Evolutionary conservation across 2,888 invertebrate genomes (phyloP), one percentile per base, ranked within the genome.

Genomic region (Liopterus haemorrhoidalis): DNA sequence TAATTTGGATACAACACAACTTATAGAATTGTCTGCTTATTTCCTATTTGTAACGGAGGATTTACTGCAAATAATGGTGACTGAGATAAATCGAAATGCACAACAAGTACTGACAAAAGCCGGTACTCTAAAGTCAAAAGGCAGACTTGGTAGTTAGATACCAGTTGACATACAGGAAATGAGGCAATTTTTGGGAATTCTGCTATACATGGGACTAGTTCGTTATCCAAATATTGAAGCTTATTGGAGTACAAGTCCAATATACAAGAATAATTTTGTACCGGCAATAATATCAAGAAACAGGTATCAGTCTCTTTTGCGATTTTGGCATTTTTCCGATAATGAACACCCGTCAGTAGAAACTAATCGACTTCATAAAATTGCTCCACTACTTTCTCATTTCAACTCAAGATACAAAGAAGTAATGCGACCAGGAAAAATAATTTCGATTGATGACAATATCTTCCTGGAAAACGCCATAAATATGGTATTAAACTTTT

Each of bases 221-320:
- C 31, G 41, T 31, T 32, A 22, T 16, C 33, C 41, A 12, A 41
- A 32, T 31, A 31, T 41, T 21, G 31, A 19, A 14, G 32, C 31
- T 33, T 33, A 41, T 32, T 41, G 41, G 41, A 41, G 31, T 20
- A 41, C 19, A 31, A n/a, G 32, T 32, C 20, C 11, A 15, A 21
- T 32, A 11, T 41, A 41, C 22, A 20, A 41, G 19, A 22, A 41
- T 41, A 41, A 11, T 14, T 15, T 33, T 21, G 20, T 38, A 14
- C 39, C 39, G 4, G 30, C 27, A 41, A 28, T 41, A 5, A 30
- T 41, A 32, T 30, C 41, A 5, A 19, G 41, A 31, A 41, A 41
- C 31, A 31, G 31, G 12, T 31, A 18, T 31, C 12, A 31, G 14
- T 12, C 14, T 14, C 19, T 31, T n/a, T 31, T 31, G 14, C n/a